Evolutionary conservation across 2,113 vertebrate species (phyloP).

Genomic region (Mormoops blainvillei): DNA sequence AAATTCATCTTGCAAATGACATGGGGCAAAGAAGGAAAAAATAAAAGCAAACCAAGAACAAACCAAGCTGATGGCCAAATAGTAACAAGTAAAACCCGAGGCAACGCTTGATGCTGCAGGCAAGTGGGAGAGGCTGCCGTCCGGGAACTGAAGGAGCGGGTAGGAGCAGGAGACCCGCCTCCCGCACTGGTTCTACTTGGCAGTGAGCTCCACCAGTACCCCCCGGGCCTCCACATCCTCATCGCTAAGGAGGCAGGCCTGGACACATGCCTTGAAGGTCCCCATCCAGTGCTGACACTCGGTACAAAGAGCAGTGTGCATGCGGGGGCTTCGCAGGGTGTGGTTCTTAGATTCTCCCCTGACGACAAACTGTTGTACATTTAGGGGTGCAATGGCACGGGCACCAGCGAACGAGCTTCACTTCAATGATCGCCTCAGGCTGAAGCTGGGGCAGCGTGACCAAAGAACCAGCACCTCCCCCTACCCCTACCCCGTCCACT

Average conservation of each 20-base stretch:
- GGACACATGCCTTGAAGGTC: not conserved
- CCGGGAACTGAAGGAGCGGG: accelerated
- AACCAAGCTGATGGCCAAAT: not conserved
- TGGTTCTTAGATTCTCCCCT: not conserved
- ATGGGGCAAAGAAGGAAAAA: not conserved
- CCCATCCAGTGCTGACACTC: too few species aligned
- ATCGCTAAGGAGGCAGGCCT: not conserved
- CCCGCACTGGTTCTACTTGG: not conserved
- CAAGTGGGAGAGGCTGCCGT: not conserved
- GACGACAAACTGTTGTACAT: not conserved
- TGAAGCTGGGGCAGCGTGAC: accelerated
- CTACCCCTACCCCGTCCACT: accelerated
- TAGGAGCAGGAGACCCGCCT: not conserved
- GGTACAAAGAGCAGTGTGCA: accelerated
- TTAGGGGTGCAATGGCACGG: not conserved
- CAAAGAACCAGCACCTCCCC: not conserved
- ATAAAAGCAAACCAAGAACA: not conserved
- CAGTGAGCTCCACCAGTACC: not conserved
- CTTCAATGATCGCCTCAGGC: accelerated
- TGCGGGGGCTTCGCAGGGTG: accelerated
- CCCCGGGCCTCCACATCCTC: not conserved
- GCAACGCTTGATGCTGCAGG: not conserved
- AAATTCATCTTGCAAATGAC: not conserved
- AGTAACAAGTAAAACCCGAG: not conserved
- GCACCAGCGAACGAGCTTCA: not conserved